Conservation (phyloP, 1,140 invertebrate species). For the Eciton burchellii region DNA sequence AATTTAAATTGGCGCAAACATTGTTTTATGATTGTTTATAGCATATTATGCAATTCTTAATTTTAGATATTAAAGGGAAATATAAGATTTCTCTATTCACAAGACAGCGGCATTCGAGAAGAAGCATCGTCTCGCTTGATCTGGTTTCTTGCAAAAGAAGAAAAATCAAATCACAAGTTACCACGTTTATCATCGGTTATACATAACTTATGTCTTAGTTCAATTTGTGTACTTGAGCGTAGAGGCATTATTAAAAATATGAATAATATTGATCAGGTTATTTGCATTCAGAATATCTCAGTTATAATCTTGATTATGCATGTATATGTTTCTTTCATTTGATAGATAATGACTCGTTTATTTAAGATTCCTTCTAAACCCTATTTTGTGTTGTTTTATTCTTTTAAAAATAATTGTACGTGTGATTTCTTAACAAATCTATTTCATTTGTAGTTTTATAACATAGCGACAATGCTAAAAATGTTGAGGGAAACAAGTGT, state of each 20-base stretch:
- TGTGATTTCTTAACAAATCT: conserved; percentile 28
- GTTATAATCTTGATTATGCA: neutral
- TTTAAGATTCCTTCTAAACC: neutral
- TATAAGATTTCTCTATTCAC: conserved; percentile 83
- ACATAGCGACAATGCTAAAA: conserved; percentile 79
- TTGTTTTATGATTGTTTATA: neutral
- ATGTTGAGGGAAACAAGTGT: conserved; percentile 80
- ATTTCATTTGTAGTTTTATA: conserved; percentile 72
- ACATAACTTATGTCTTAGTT: conserved; percentile 82
- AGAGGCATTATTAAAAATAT: conserved; percentile 68
- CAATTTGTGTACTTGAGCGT: conserved; percentile 81
- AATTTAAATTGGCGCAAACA: conserved; percentile 53
- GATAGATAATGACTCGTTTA: conserved; percentile 6
- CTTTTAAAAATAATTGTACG: neutral
- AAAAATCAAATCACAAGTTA: conserved; percentile 80
- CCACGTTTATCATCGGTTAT: conserved; percentile 83
- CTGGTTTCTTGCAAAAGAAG: conserved; percentile 84
- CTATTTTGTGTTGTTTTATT: neutral
- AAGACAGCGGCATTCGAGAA: conserved; percentile 81
- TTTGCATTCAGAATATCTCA: conserved; percentile 37
- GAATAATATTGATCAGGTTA: conserved; percentile 80
- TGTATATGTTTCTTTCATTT: neutral
- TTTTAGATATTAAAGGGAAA: conserved; percentile 85
- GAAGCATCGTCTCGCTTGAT: conserved; percentile 85
- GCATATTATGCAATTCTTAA: neutral